Base-by-base conservation (phyloP, 2,888 invertebrate genomes). In the Acanthosepion pharaonis region DNA sequence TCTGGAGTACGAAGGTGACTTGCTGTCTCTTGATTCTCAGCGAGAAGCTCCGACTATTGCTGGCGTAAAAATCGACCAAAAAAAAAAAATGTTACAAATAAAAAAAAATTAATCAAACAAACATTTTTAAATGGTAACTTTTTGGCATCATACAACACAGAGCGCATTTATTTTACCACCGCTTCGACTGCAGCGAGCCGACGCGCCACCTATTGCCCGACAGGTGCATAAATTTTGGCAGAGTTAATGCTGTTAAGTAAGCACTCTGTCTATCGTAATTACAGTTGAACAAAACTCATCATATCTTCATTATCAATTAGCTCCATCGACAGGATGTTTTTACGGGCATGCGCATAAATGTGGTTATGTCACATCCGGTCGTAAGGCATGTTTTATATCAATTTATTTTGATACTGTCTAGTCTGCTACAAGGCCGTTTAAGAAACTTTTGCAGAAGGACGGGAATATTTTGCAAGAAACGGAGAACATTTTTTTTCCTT, bases 221-320 rank as follows among this genome's bases (percentile, higher is more conserved):
- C 78, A 78, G 78, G 78, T 78, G 78, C 9, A 78, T 78, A 15
- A 3, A 11, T 78, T 78, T 78, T 78, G n/a, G 78, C 78, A 78
- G 33, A 78, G 78, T 9, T 11, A 78, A n/a, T 33, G n/a, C 23
- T 78, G 78, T 78, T 78, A n/a, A n/a, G 15, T 78, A 78, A 78
- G 78, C 78, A 78, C 9, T 78, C 78, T 78, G 78, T 78, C 78
- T n/a, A n/a, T 78, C n/a, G n/a, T 78, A 78, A 78, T 78, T 78
- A 78, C 15, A 9, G n/a, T 33, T 78, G n/a, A 78, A 33, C 15
- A 33, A 18, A 78, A 15, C n/a, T 33, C 78, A 78, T 78, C 33
- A 78, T n/a, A 33, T 78, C n/a, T 33, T 23, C n/a, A 78, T 78
- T 78, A 78, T 33, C 78, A n/a, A 78, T 33, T 78, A n/a, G n/a